Percentiles rank a stretch among this genome's conserved stretches.
These are phyloP conservation scores for Ormyrus labotus DNA, from an alignment of 2,888 invertebrate species.

Conservation along the genomic window DNA sequence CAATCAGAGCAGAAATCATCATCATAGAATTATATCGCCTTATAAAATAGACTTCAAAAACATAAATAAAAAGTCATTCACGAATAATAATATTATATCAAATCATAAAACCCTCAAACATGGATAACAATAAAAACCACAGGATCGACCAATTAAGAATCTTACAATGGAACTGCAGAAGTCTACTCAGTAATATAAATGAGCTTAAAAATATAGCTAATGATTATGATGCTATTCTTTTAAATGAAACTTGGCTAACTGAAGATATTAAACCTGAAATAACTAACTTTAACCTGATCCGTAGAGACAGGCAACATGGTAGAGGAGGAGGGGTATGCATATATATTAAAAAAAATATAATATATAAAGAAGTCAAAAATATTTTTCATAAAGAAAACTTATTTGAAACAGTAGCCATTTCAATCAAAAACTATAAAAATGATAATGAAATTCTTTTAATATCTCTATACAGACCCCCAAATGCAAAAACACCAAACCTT, in stretches of 20 bases:
- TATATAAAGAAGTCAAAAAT: background rate
- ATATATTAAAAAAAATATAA: conserved; percentile 9
- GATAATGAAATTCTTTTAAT: background rate
- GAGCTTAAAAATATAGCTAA: background rate
- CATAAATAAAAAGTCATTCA: too few relatives aligned
- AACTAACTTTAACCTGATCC: background rate
- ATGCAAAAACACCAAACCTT: background rate
- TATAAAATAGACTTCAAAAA: too few relatives aligned
- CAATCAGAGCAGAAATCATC: too few relatives aligned
- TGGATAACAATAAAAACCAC: background rate
- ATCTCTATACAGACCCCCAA: background rate
- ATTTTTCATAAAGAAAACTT: background rate
- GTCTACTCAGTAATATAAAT: background rate
- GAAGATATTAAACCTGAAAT: background rate
- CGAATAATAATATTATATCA: too few relatives aligned
- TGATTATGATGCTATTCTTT: background rate
- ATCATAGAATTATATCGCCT: too few relatives aligned
- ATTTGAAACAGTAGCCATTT: conserved; percentile 18
- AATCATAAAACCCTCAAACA: too few relatives aligned
- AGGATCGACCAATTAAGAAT: conserved; percentile 1
- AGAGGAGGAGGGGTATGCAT: conserved; percentile 14
- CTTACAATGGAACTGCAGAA: conserved; percentile 19
- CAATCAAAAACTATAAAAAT: background rate
- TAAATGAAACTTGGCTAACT: conserved; percentile 29
- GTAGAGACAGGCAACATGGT: background rate